Base-by-base conservation (phyloP, 1,140 invertebrate genomes). In the Aphidius ervi region DNA sequence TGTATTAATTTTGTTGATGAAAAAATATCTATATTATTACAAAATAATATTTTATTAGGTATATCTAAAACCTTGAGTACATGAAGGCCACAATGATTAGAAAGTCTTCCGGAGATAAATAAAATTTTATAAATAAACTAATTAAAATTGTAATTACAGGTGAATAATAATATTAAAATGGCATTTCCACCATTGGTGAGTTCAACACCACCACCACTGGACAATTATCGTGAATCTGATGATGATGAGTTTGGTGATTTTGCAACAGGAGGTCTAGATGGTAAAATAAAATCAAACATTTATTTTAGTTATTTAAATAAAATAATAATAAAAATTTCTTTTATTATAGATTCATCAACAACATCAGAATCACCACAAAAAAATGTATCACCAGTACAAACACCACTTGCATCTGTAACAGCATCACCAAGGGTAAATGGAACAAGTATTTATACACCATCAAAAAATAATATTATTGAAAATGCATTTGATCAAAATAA, bases 361-460 rank as follows among this genome's bases (percentile, higher is more conserved):
- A 76, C 82, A 49, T 78, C 79, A 6, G 79, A 81, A 62, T 81
- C 82, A 31, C 81, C 73, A 9, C 74, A 67, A 37, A 79, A 77
- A 52, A 48, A 70, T 8, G 43, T 66, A 1, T 72, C 76, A 59
- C 69, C 74, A 5, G 68, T 77, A 42, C 67, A 70, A 61, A 73
- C 72, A 20, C 74, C 76, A 54, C 58, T 67, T 62, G 52, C 67
- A 43, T 72, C 70, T 5, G 57, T 69, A 31, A 69, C 63, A 53
- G 64, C 67, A 54, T 77, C 75, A 9, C 74, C 76, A 39, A 72
- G 67, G 58, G 8, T 76, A 41, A 78, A 79, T 52, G 72, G 76
- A 50, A 60, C 69, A 6, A 47, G 45, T 5, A 64, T 61, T 46
- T 58, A 68, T 49, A 64, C 63, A 37, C 39, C 61, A 57, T n/a